Conservation (phyloP, 2,888 invertebrate species). For the Cancer borealis region DNA sequence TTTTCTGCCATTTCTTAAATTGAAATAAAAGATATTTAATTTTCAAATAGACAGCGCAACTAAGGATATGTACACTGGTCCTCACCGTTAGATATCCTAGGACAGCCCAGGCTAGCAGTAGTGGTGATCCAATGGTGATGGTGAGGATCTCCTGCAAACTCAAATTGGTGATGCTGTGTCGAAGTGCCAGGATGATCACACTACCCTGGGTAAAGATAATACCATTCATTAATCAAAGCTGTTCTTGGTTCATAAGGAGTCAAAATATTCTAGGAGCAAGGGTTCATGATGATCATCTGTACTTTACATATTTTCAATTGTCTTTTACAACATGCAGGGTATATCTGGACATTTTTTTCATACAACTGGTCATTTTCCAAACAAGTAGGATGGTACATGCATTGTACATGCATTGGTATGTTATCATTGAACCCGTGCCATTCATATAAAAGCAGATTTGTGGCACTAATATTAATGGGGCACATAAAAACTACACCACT, state of each 20-base stretch:
- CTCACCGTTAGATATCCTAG: conserved; percentile 64
- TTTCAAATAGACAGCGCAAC: neutral
- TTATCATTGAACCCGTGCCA: too few relatives aligned
- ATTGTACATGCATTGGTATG: too few relatives aligned
- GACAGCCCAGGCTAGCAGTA: conserved; percentile 54
- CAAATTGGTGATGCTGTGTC: conserved; percentile 44
- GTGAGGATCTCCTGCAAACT: conserved; percentile 55
- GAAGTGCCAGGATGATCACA: conserved; percentile 60
- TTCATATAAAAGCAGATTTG: too few relatives aligned
- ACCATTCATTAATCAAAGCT: neutral
- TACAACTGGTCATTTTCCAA: too few relatives aligned
- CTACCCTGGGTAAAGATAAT: conserved; percentile 50
- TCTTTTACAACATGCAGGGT: too few relatives aligned
- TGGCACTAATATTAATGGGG: too few relatives aligned
- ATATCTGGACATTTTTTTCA: too few relatives aligned
- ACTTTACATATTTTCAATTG: too few relatives aligned
- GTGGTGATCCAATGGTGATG: conserved; percentile 48
- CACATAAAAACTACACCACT: neutral
- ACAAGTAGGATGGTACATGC: too few relatives aligned
- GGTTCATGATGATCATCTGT: neutral
- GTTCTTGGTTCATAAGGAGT: neutral
- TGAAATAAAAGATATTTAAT: too few relatives aligned
- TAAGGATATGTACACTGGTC: neutral
- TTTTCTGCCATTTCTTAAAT: too few relatives aligned
- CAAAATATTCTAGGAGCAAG: neutral